Evolutionary conservation across 2,888 invertebrate species (phyloP), one percentile per base, ranked within the genome.

Genomic region (Dysmachus trigonus): DNA sequence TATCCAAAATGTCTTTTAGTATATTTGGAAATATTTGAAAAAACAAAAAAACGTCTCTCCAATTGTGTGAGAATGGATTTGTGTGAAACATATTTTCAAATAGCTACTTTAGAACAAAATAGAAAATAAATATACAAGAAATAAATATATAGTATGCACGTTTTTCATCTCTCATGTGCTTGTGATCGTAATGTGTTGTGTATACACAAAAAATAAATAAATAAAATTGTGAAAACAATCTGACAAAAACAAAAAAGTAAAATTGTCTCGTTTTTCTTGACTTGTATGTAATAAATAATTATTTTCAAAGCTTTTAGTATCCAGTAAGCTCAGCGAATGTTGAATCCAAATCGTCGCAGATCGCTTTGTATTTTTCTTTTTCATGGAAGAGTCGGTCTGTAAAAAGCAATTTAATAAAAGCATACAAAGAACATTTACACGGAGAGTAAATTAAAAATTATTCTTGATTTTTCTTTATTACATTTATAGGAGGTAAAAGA

Each of bases 251-350:
- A 22, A 62, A 62, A 27, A 62, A 72, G 73, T 73, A 87, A 62
- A 22, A 62, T 22, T 62, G 62, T 62, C 27, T 62, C 62, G 62
- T 22, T 62, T 62, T 62, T 62, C 27, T 62, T 62, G 62, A 62
- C 0, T 27, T 62, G 62, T 62, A 62, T 62, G 47, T 88, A 73
- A 85, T 79, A 87, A 86, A 47, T 47, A 62, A 41, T 74, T 53
- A 76, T 81, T 88, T 88, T 81, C 15, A 81, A 53, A 62, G 27
- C 27, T 62, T 90, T 96, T 97, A 98, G 95, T 98, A 98, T 95
- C 97, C 98, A 93, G 97, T 97, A 94, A 98, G 95, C 94, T 98
- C 98, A 93, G 97, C 96, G 95, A 97, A 98, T 93, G 98, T 98
- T 94, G 96, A 95, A 94, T 98, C 98, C 95, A 98, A 94, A 94